phyloP scores from a whole-genome alignment of 2,888 invertebrate genomes.

The Microplitis deprimator region DNA sequence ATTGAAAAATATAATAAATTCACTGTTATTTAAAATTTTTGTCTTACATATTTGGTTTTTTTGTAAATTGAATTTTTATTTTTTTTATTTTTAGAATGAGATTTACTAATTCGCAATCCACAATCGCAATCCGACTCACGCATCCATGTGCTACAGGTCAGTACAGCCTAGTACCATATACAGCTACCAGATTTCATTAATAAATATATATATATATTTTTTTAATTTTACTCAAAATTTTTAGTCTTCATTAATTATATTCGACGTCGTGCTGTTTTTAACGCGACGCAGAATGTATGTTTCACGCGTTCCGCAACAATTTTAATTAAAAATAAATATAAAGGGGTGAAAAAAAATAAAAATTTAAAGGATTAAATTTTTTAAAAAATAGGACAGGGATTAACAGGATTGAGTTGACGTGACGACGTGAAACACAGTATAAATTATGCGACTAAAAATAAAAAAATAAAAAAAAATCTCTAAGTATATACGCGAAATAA shows the following conservation, averaged over 20 bases:
- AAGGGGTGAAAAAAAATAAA: conserved; percentile 32
- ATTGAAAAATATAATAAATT: background rate
- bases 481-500: conserved; percentile 35
- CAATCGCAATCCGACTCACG: conserved; percentile 67
- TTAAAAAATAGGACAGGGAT: conserved; percentile 4
- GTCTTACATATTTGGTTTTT: conserved; percentile 41
- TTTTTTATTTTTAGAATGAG: conserved; percentile 46
- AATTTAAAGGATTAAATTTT: conserved; percentile 16
- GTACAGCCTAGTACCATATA: conserved; percentile 71
- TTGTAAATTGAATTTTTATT: conserved; percentile 35
- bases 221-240: conserved; percentile 4
- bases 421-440: conserved; percentile 41
- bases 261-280: conserved; percentile 34
- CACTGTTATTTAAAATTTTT: conserved; percentile 31
- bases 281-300: conserved; percentile 49
- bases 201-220: conserved; percentile 40
- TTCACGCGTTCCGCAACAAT: conserved; percentile 43
- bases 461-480: conserved; percentile 29
- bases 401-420: conserved; percentile 3
- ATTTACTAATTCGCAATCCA: conserved; percentile 64
- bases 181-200: conserved; percentile 60
- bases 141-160: conserved; percentile 72
- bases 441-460: conserved; percentile 28
- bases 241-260: conserved; percentile 21
- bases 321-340: background rate